phyloP scores from a whole-genome alignment of 2,113 vertebrate genomes.

The Leptobrachium ailaonicum region DNA sequence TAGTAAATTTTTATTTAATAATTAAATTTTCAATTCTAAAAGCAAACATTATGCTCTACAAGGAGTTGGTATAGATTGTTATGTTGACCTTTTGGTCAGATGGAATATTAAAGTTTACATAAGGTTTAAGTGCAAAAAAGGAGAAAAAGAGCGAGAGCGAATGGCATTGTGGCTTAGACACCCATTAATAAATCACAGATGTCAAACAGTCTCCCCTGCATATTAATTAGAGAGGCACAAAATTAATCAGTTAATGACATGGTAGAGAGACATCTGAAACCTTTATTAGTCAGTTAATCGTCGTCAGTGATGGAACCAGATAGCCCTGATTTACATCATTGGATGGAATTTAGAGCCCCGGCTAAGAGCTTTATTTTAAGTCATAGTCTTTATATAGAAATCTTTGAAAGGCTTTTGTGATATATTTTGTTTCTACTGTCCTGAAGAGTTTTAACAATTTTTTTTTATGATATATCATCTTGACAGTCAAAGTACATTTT shows the following conservation, averaged over 20 bases:
- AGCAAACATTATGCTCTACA: conserved; percentile 23
- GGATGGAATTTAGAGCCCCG: neutral
- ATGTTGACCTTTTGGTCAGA: conserved; percentile 33
- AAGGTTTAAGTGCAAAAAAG: neutral
- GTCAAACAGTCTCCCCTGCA: neutral
- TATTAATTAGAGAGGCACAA: too few species aligned
- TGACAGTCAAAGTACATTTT: conserved; percentile 42
- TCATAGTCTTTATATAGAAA: neutral
- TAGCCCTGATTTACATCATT: too few species aligned
- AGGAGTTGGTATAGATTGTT: conserved; percentile 12
- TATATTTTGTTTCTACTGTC: conserved; percentile 29
- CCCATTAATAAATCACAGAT: neutral
- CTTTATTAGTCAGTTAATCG: too few species aligned
- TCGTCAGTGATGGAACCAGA: too few species aligned
- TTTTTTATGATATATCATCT: conserved; percentile 31
- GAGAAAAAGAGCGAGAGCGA: too few species aligned
- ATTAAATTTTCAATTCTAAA: conserved; percentile 31
- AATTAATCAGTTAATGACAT: too few species aligned
- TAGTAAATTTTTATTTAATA: conserved; percentile 26
- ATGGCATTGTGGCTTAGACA: neutral
- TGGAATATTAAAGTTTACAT: conserved; percentile 39
- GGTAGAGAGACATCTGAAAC: too few species aligned
- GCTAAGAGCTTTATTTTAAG: conserved; percentile 9
- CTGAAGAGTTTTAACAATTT: conserved; percentile 15
- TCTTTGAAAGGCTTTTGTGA: conserved; percentile 17